Evolutionary conservation across 2,797 vertebrate species (phyloP), one percentile per base, ranked within the genome.

Genomic region (Poeciliopsis paucimaculata): DNA sequence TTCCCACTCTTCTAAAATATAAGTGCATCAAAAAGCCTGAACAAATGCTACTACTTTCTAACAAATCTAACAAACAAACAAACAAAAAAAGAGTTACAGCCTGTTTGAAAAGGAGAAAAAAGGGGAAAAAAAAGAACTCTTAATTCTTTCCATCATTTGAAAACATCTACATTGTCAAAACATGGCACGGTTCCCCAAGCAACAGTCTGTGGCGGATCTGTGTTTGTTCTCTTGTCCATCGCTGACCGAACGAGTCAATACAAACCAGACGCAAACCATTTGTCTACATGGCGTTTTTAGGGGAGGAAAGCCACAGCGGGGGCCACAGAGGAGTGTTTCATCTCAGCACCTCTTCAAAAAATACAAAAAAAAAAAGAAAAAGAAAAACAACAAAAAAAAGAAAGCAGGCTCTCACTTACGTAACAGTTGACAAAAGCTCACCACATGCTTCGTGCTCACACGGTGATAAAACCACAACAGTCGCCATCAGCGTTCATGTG

Each of bases 311-410:
- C 47, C 73, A 28, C 39, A 41, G 26, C 12, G 55, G 26, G 43
- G 36, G 16, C 23, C 51, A 13, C 31, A 5, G 23, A 39, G 11
- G 49, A 75, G 51, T 11, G 57, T 66, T 68, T 68, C 62, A 77
- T 70, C 75, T 77, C 34, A 53, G 20, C 75, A 77, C 62, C 62
- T 68, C 46, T 51, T 68, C 41, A 53, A 68, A 76, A 39, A 47
- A 36, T 7, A 18, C 7, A 51, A 1, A 51, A 8, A 51, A 51
- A 5, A 5, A 46, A 1, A 46, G 7, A 18, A 0, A 49, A 49
- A 20, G 1, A 8, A 12, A n/a, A 28, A 57, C n/a, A n/a, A n/a
- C n/a, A 34, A 34, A 34, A 34, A 34, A 34, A 34, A 68, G 64
- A 76, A 49, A 47, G 31, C 23, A 31, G 12, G 15, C 43, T 55